A percentile compares a stretch with the other conserved stretches of the same genome.
phyloP scores from a whole-genome alignment of 2,797 vertebrate genomes.

The Eutrigla gurnardus region DNA sequence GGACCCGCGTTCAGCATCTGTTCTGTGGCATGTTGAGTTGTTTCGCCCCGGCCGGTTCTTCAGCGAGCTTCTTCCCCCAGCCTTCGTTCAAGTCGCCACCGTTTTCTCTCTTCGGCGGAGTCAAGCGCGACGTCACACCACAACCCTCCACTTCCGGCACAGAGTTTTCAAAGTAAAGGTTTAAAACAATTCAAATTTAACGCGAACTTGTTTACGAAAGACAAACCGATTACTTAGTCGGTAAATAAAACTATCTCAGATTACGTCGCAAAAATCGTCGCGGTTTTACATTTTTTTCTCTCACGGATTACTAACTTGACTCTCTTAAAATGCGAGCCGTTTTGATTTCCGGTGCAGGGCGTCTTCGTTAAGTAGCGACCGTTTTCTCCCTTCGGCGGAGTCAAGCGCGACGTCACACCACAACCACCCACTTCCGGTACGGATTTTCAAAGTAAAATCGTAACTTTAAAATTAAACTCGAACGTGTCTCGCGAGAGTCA shows the following conservation, averaged over 20 bases:
- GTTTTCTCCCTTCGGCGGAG: conserved; percentile 31
- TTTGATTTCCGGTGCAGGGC: background rate
- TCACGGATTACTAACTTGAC: too few species aligned
- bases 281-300: rapidly evolving
- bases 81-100: conserved; percentile 74
- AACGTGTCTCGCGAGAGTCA: too few species aligned
- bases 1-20: conserved; percentile 74
- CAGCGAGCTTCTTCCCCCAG: conserved; percentile 65
- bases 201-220: too few species aligned
- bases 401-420: background rate
- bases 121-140: background rate
- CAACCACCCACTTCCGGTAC: rapidly evolving
- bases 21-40: conserved; percentile 73
- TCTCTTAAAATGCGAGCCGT: rapidly evolving
- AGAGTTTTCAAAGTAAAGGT: conserved; percentile 40
- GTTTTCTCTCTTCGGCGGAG: conserved; percentile 31
- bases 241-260: background rate
- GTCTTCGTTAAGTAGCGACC: conserved; percentile 74
- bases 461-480: rapidly evolving
- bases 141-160: rapidly evolving
- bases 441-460: conserved; percentile 30
- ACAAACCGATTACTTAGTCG: too few species aligned
- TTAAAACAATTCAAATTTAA: rapidly evolving
- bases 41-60: conserved; percentile 65
- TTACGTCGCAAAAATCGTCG: rapidly evolving